Evolutionary conservation across 1,140 invertebrate genomes (phyloP), one percentile per base, ranked within the genome.

Genomic region (Apis laboriosa): DNA sequence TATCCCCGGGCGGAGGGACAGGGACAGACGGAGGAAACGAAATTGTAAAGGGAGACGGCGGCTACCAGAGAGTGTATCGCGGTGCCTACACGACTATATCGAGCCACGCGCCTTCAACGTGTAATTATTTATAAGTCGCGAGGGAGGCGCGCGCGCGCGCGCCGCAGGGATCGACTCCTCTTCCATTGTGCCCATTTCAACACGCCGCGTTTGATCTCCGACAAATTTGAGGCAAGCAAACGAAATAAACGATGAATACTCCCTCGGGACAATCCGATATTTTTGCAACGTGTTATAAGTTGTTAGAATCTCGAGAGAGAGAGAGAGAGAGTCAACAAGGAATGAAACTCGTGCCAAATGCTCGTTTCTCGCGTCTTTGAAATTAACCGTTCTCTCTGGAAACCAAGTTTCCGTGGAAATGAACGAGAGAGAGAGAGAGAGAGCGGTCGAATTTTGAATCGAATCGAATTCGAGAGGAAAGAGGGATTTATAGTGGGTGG

Each of bases 111-210:
- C 68, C 67, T 79, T 67, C 67, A 63, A 72, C 68, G 56, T 79
- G 56, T 72, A 79, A 79, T 79, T 79, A 79, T 79, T 79, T 79
- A 79, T 79, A 79, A n/a, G n/a, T 51, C 77, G 77, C 77, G 55
- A 51, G 49, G 68, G 58, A 72, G 67, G 64, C 15, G n/a, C 34
- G 51, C 5, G 67, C 53, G 21, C 71, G 19, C 19, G 43, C 34
- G 53, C 66, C 15, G 49, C 51, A 11, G 51, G 13, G 51, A 53
- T 8, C 51, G 51, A 13, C 28, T 17, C 13, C 9, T 61, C 24
- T 64, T n/a, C 53, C 19, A 66, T 77, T 51, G 60, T 53, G 60
- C 21, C 66, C 1, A 3, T 17, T n/a, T 13, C 43, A 28, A 43
- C 17, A 11, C 19, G 13, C 1, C 43, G 11, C 60, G 24, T 53